Base-by-base conservation (phyloP, 2,888 invertebrate species). In the Melanargia galathea region DNA sequence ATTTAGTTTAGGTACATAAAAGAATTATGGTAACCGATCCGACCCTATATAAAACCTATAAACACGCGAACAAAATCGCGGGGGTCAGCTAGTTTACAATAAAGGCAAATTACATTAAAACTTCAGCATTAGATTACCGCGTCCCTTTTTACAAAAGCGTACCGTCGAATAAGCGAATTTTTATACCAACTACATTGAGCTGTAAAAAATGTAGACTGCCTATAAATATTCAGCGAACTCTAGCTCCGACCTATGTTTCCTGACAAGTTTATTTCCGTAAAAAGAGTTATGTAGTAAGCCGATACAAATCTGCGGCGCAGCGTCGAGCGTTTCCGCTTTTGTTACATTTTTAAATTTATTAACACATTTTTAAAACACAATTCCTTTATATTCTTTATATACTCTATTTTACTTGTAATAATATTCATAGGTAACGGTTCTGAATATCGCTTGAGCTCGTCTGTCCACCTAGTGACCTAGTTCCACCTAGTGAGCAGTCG, bases 211-310 rank as follows among this genome's bases (percentile, higher is more conserved):
- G 11, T 33, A 52, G 52, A 16, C 49, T 49, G 18, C 33, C 35
- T 52, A 52, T 52, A 52, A 52, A 52, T 52, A 52, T 52, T 35
- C 35, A 35, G 52, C 18, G 52, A 52, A 35, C 52, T 35, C 20
- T 52, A 55, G 67, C 63, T 55, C 61, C 45, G 60, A 60, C 62
- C 65, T 56, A 59, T 70, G 71, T 70, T 71, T 70, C 71, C 66
- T 69, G 72, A 71, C 74, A 75, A 73, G 71, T 71, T 70, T 73
- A 74, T 74, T 73, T 73, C 72, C 71, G 69, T 65, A 65, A 67
- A 67, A 72, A 67, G 69, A 71, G 65, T 70, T 67, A 68, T 70
- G 68, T 69, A 66, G 62, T 68, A 66, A 68, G 64, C 57, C 70
- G 72, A 70, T 71, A 70, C 70, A 70, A 70, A 71, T 73, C 71